A percentile compares a stretch with the other conserved stretches of the same genome.
phyloP scores from a whole-genome alignment of 2,113 vertebrate genomes.

The Crotalus helleri region DNA sequence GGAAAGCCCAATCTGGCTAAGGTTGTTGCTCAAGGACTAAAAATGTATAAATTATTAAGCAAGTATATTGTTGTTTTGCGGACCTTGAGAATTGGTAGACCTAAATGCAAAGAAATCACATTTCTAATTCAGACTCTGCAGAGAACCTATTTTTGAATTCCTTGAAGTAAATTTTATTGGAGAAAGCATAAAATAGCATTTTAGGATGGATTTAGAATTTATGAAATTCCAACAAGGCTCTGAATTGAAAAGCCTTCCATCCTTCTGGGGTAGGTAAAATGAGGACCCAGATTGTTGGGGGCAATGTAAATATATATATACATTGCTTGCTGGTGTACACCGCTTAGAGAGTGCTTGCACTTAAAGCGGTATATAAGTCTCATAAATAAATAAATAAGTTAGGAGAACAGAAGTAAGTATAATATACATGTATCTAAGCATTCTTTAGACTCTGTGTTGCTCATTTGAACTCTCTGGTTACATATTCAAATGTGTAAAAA shows the following conservation, averaged over 20 bases:
- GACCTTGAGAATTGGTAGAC: neutral
- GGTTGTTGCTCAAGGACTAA: neutral
- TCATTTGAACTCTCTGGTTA: neutral
- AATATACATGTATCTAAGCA: neutral
- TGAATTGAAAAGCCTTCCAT: neutral
- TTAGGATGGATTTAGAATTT: neutral
- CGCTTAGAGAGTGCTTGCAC: no score
- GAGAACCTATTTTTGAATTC: neutral
- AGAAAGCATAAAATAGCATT: neutral
- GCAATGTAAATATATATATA: no score
- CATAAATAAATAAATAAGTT: neutral
- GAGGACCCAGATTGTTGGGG: no score
- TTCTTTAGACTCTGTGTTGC: neutral
- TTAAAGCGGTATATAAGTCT: no score
- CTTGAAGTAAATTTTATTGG: neutral
- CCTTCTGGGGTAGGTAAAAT: no score
- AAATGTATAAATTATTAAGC: neutral
- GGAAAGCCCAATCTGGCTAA: neutral
- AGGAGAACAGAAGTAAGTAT: neutral
- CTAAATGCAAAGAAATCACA: neutral
- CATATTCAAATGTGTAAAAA: neutral
- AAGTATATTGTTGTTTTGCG: neutral
- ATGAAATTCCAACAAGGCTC: neutral
- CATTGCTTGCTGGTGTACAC: no score
- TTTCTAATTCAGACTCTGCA: neutral